These are phyloP conservation scores for Coboldia fuscipes DNA, from an alignment of 1,140 invertebrate species.

Conservation along the genomic window DNA sequence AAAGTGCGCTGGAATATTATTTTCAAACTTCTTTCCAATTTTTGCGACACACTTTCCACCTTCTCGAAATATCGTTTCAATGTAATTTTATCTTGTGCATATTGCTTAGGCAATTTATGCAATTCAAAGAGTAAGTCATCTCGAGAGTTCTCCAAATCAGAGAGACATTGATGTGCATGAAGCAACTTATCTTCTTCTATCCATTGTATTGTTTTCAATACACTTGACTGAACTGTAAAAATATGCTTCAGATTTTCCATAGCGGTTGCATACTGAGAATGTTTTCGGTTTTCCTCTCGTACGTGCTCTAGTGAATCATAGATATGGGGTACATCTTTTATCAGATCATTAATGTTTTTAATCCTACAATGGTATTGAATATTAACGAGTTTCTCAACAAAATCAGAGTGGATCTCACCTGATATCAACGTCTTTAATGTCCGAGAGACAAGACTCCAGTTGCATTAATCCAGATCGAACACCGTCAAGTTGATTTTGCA, in stretches of 20 bases:
- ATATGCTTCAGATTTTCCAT: conserved; percentile 97
- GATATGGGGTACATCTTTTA: conserved; percentile 44
- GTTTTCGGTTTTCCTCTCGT: conserved; percentile 76
- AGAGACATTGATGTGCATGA: conserved; percentile 80
- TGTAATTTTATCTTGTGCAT: conserved; percentile 71
- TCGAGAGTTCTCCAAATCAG: conserved; percentile 87
- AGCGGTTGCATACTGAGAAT: conserved; percentile 90
- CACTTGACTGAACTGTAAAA: conserved; percentile 91
- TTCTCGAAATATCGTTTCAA: conserved; percentile 91
- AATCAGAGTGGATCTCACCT: conserved; percentile 13
- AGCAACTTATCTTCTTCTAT: conserved; percentile 90
- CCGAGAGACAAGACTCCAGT: conserved; percentile 58
- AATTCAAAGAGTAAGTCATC: conserved; percentile 90
- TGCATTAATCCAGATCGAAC: conserved; percentile 85
- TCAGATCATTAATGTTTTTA: conserved; percentile 39
- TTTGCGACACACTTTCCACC: conserved; percentile 72
- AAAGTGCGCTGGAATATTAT: conserved; percentile 75
- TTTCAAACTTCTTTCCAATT: conserved; percentile 80
- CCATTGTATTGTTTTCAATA: conserved; percentile 81
- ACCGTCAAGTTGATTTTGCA: conserved; percentile 94
- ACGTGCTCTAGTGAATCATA: conserved; percentile 63
- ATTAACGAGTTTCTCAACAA: conserved; percentile 22
- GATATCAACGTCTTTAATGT: conserved; percentile 54
- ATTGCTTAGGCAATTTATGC: conserved; percentile 77
- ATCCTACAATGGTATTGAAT: conserved; percentile 33